Percentiles rank a stretch among this genome's conserved stretches.
These are phyloP conservation scores for Hecatera dysodea DNA, from an alignment of 2,888 invertebrate genomes.

Conservation along the genomic window DNA sequence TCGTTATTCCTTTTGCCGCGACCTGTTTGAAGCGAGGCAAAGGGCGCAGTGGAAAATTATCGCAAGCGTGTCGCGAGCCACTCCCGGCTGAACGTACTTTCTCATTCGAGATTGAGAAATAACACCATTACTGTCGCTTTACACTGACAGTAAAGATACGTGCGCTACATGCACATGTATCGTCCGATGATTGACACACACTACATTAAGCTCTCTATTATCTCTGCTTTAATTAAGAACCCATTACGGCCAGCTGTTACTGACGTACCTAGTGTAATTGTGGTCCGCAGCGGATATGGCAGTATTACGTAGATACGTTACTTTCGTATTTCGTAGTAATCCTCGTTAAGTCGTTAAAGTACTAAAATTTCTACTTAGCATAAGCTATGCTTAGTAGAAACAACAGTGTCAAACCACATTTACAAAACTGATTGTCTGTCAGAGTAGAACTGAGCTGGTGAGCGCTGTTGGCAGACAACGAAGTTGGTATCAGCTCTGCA, in stretches of 20 bases:
- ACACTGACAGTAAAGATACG: too few species aligned
- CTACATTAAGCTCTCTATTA: neutral
- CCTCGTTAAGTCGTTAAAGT: conserved; percentile 19
- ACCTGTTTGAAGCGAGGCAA: neutral
- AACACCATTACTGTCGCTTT: neutral
- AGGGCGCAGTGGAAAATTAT: neutral
- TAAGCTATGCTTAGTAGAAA: too few species aligned
- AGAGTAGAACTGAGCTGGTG: conserved; percentile 11
- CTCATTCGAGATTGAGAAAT: neutral
- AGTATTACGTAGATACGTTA: neutral
- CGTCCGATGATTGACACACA: neutral
- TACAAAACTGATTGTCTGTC: conserved; percentile 10
- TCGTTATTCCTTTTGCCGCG: conserved; percentile 15
- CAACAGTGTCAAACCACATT: neutral
- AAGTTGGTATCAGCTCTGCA: conserved; percentile 43
- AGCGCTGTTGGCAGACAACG: neutral
- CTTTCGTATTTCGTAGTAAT: conserved; percentile 5
- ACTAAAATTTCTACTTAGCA: too few species aligned
- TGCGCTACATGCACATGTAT: neutral
- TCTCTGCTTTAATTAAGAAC: conserved; percentile 20
- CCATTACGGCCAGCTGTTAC: conserved; percentile 17
- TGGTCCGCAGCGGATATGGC: conserved; percentile 4
- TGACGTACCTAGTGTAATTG: neutral
- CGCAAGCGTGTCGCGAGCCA: neutral
- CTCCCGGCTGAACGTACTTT: neutral